Evolutionary conservation across 2,888 invertebrate genomes (phyloP).

Genomic region (Rhorus exstirpatorius): DNA sequence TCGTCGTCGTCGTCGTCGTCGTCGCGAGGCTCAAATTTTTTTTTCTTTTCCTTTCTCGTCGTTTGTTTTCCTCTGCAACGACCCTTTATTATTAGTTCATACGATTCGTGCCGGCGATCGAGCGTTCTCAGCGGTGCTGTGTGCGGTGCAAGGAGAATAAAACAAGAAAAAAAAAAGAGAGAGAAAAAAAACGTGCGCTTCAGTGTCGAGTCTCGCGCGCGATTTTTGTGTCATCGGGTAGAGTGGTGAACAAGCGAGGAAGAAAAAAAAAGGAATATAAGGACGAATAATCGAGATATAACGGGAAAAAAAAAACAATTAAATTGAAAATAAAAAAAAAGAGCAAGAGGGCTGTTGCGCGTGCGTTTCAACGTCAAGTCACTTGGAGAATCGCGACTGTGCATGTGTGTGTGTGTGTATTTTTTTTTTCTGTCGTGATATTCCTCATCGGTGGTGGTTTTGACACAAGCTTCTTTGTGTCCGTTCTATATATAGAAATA

Average conservation of each 20-base stretch:
- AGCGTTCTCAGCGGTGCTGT: conserved; percentile 5
- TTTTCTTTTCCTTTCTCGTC: neutral
- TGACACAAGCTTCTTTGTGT: conserved; percentile 33
- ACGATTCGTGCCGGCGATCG: conserved; percentile 3
- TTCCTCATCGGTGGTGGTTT: conserved; percentile 38
- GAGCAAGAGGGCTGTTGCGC: conserved; percentile 19
- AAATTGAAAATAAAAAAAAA: neutral
- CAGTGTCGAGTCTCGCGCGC: conserved; percentile 26
- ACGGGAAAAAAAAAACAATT: neutral
- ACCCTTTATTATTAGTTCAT: neutral
- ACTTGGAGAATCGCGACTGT: conserved; percentile 49
- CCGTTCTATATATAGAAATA: neutral
- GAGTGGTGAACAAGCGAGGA: neutral
- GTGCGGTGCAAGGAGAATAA: neutral
- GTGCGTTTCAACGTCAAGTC: conserved; percentile 67
- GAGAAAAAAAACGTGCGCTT: conserved; percentile 44
- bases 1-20: conserved; percentile 30
- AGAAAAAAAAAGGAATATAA: neutral
- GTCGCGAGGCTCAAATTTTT: neutral
- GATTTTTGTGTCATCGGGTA: neutral
- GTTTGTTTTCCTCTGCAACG: conserved; percentile 1
- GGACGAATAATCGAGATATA: neutral
- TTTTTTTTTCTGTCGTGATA: conserved; percentile 14
- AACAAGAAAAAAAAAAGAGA: neutral
- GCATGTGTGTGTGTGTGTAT: conserved; percentile 16